Conservation (phyloP, 2,113 vertebrate species). For the Lutjanus erythropterus region DNA sequence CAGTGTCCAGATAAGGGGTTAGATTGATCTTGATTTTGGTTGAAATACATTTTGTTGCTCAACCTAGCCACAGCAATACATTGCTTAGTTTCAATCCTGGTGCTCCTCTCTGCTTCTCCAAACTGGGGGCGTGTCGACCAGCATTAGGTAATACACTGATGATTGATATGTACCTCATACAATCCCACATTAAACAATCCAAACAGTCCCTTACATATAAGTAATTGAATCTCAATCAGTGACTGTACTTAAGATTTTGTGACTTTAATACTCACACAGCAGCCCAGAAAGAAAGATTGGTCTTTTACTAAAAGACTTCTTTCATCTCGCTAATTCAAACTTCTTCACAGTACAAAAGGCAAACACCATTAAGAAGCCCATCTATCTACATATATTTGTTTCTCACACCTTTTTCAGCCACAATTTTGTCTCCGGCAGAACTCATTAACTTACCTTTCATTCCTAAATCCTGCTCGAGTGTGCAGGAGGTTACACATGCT, state of each 20-base stretch:
- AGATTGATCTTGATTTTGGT: too few species aligned
- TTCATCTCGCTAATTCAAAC: constrained; percentile 52
- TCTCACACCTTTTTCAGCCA: constrained; percentile 50
- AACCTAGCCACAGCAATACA: too few species aligned
- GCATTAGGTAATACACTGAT: too few species aligned
- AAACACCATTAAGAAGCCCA: constrained; percentile 63
- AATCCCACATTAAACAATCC: too few species aligned
- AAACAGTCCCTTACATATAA: too few species aligned
- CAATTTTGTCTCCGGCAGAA: constrained; percentile 62
- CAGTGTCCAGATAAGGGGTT: too few species aligned
- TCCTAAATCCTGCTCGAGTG: constrained; percentile 65
- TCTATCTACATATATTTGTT: constrained; percentile 49
- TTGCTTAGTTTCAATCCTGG: too few species aligned
- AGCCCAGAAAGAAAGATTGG: constrained; percentile 20
- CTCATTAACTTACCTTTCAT: constrained; percentile 77
- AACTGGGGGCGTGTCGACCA: too few species aligned
- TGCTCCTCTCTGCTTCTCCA: too few species aligned
- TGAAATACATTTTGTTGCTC: too few species aligned
- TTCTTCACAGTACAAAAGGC: constrained; percentile 40
- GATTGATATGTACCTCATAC: too few species aligned
- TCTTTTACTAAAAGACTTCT: constrained; percentile 24
- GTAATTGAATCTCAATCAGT: constrained; percentile 41
- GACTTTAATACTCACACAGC: constrained; percentile 27
- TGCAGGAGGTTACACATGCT: constrained; percentile 56
- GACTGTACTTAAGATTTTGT: constrained; percentile 21